phyloP scores from a whole-genome alignment of 2,888 invertebrate genomes.

The Coremacera marginata region DNA sequence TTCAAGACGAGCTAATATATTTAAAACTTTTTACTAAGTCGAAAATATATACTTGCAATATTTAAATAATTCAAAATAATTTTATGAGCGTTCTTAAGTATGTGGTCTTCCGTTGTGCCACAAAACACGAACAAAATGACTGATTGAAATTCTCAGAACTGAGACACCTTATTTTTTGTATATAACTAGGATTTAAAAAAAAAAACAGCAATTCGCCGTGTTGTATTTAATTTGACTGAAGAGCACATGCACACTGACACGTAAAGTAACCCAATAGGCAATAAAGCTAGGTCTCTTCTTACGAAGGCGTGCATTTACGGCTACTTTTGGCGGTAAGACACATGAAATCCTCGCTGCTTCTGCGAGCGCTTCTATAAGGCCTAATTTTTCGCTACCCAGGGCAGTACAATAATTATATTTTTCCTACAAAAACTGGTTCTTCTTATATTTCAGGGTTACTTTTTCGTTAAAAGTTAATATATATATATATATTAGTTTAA shows the following conservation, averaged over 20 bases:
- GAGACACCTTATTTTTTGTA: not conserved
- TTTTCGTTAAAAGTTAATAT: no score
- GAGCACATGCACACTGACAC: not conserved
- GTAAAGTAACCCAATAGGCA: not conserved
- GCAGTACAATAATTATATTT: no score
- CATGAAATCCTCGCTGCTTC: no score
- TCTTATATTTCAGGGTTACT: no score
- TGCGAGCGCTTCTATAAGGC: no score
- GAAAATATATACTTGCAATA: not conserved
- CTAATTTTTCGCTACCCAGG: no score
- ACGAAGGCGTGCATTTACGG: no score
- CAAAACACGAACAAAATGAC: not conserved
- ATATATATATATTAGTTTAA: no score
- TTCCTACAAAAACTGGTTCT: no score
- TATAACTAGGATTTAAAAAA: not conserved
- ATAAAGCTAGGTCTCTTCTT: no score
- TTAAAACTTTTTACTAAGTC: not conserved
- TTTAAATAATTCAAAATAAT: constrained; percentile 9
- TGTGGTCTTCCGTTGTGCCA: no score
- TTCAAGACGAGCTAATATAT: not conserved
- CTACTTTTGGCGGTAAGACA: no score
- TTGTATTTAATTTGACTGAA: constrained; percentile 32
- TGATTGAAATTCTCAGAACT: constrained; percentile 16
- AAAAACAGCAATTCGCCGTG: constrained; percentile 7
- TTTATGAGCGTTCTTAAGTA: not conserved